Evolutionary conservation across 92 coral and sea anemone species (phyloP).

Genomic region (Umimayanthus kanabou): DNA sequence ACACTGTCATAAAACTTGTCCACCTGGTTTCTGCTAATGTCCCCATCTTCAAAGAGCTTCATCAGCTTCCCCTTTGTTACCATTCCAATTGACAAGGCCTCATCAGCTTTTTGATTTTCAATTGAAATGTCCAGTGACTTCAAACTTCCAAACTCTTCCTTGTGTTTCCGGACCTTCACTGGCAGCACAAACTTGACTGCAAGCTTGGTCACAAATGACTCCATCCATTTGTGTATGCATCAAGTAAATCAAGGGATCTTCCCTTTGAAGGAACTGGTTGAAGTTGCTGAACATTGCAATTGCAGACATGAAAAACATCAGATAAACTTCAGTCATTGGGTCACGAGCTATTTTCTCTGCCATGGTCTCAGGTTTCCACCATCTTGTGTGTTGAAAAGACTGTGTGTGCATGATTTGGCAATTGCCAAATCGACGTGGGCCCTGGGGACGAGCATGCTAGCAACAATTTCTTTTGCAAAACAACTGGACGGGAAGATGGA

Average conservation of each 20-base stretch:
- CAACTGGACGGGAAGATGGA: too few species aligned
- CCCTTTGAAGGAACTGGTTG: constrained; percentile 58
- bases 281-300: constrained; percentile 54
- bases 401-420: too few species aligned
- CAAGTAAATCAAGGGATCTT: constrained; percentile 57
- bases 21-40: constrained; percentile 47
- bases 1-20: constrained; percentile 60
- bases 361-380: too few species aligned
- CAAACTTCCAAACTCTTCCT: constrained; percentile 32
- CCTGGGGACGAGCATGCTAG: too few species aligned
- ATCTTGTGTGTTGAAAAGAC: too few species aligned
- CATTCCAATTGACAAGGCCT: constrained; percentile 47
- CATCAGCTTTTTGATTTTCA: constrained; percentile 63
- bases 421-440: too few species aligned
- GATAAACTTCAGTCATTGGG: constrained; percentile 64
- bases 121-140: constrained; percentile 50
- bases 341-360: background rate
- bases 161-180: background rate
- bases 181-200: constrained; percentile 48
- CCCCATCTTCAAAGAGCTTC: constrained; percentile 55
- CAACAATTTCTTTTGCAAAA: too few species aligned
- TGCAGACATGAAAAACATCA: constrained; percentile 51
- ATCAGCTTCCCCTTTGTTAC: constrained; percentile 52
- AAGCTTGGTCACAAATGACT: constrained; percentile 44
- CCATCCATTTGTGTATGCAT: constrained; percentile 48